Conservation (phyloP, 2,888 invertebrate species). For the Brenthis hecate region DNA sequence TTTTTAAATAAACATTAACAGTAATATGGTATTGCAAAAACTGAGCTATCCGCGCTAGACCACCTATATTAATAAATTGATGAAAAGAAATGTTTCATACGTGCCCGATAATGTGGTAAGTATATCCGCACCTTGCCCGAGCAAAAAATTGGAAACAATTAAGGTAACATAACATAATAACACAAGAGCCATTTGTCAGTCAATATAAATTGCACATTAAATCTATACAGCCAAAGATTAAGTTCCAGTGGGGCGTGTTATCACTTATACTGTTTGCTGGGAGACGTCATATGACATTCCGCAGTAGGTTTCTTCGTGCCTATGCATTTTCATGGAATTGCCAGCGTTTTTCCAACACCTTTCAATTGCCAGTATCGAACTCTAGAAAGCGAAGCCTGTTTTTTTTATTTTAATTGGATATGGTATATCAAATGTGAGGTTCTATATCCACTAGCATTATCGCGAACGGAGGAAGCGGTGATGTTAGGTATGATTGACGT, state of each 20-base stretch:
- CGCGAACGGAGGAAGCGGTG: constrained; percentile 37
- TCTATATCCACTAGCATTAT: constrained; percentile 34
- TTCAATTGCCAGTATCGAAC: constrained; percentile 78
- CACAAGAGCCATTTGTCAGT: constrained; percentile 61
- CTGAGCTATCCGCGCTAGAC: constrained; percentile 37
- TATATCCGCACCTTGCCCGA: constrained; percentile 77
- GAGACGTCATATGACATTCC: constrained; percentile 72
- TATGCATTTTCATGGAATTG: constrained; percentile 80
- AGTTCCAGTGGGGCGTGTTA: constrained; percentile 58
- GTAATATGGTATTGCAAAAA: constrained; percentile 20
- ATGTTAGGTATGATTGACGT: constrained; percentile 38
- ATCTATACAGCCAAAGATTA: constrained; percentile 62
- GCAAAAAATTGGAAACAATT: constrained; percentile 81
- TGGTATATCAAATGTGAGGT: constrained; percentile 41
- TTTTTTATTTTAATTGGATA: constrained; percentile 47
- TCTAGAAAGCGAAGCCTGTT: constrained; percentile 72
- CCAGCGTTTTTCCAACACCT: constrained; percentile 80
- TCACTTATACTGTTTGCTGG: constrained; percentile 59
- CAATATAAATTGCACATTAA: constrained; percentile 69
- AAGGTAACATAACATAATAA: constrained; percentile 61
- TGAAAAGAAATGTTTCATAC: constrained; percentile 44
- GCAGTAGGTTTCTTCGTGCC: constrained; percentile 71
- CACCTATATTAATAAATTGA: constrained; percentile 49
- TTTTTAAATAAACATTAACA: constrained; percentile 6
- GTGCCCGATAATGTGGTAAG: constrained; percentile 48